A percentile compares a stretch with the other conserved stretches of the same genome.
These are phyloP conservation scores for Gymnoscelis rufifasciata DNA, from an alignment of 2,888 invertebrate genomes.

Conservation along the genomic window DNA sequence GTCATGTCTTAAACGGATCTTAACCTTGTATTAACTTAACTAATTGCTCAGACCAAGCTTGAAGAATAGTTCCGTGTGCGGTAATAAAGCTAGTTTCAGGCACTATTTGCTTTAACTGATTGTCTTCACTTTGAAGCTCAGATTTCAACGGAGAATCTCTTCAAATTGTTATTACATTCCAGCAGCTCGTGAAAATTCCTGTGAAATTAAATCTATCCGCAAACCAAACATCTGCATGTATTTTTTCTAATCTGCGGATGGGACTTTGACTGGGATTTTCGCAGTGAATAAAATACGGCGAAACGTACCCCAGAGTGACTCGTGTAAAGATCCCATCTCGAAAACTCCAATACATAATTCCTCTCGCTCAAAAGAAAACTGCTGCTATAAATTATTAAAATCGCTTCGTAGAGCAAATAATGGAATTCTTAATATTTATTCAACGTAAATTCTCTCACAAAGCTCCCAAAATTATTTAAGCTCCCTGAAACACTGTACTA, in stretches of 20 bases:
- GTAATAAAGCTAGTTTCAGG: conserved; percentile 17
- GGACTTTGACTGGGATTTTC: conserved; percentile 7
- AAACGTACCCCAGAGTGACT: conserved; percentile 7
- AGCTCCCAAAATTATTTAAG: conserved; percentile 30
- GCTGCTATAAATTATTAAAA: conserved; percentile 28
- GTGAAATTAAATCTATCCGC: conserved; percentile 3
- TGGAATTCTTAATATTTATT: conserved; percentile 30
- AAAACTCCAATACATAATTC: conserved; percentile 20
- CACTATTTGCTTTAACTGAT: conserved; percentile 17
- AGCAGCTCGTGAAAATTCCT: background rate
- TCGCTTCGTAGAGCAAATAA: conserved; percentile 27
- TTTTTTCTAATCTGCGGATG: conserved; percentile 16
- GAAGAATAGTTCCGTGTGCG: conserved; percentile 32
- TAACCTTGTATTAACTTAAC: conserved; percentile 42
- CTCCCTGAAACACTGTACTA: conserved; percentile 25
- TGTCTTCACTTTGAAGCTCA: conserved; percentile 8
- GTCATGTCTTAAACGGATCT: conserved; percentile 48
- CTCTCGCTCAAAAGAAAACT: conserved; percentile 25
- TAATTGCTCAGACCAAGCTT: conserved; percentile 48
- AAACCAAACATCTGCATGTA: conserved; percentile 6
- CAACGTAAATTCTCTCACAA: conserved; percentile 25
- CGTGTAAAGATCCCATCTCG: conserved; percentile 13
- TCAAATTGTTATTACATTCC: background rate
- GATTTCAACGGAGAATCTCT: background rate
- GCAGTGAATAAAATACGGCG: conserved; percentile 11